These are phyloP conservation scores for Synergus laeviventris DNA, from an alignment of 2,888 invertebrate genomes.

Conservation along the genomic window DNA sequence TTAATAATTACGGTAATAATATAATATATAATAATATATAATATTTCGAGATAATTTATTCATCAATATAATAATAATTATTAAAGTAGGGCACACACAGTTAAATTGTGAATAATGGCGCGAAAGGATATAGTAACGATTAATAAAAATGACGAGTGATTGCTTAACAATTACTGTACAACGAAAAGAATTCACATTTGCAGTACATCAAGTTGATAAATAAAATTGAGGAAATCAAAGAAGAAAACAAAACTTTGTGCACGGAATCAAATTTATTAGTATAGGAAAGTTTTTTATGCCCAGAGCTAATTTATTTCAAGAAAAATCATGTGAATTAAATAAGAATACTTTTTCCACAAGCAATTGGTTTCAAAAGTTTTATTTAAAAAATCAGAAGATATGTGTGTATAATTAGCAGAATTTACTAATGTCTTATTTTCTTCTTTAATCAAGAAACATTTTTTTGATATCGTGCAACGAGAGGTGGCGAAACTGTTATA, in stretches of 20 bases:
- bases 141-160: conserved; percentile 18
- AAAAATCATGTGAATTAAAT: not conserved
- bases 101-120: conserved; percentile 23
- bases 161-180: conserved; percentile 36
- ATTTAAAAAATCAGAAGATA: not conserved
- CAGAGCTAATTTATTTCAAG: not conserved
- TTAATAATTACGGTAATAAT: conserved; percentile 36
- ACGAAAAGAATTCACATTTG: conserved; percentile 20
- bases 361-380: not conserved
- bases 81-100: conserved; percentile 25
- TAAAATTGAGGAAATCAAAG: conserved; percentile 14
- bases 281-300: not conserved
- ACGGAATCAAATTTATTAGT: not conserved
- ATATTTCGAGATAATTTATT: conserved; percentile 38
- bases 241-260: not conserved
- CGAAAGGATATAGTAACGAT: conserved; percentile 19
- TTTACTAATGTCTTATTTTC: not conserved
- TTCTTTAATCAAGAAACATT: not conserved
- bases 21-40: conserved; percentile 42
- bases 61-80: conserved; percentile 33
- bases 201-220: conserved; percentile 14
- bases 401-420: not conserved
- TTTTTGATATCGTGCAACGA: conserved; percentile 4
- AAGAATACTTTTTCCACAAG: too few species aligned
- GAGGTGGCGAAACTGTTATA: conserved; percentile 28